Evolutionary conservation across 2,797 vertebrate species (phyloP).

Genomic region (Novumbra hubbsi): DNA sequence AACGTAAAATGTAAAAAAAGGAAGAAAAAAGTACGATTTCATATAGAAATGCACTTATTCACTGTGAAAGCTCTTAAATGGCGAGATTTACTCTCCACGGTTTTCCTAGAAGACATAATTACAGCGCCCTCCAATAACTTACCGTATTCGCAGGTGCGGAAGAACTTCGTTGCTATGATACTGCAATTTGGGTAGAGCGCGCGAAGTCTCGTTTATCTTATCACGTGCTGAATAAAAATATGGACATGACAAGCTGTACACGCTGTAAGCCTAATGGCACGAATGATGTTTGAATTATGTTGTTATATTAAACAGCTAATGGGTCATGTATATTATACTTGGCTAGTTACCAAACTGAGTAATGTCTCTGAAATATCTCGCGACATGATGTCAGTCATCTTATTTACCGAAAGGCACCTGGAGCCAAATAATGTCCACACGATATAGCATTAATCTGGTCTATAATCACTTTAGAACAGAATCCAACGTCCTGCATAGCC

Average conservation of each 20-base stretch:
- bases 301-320: too few relatives aligned
- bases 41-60: background rate
- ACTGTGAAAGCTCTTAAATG: background rate
- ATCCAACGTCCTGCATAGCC: constrained; percentile 11
- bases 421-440: background rate
- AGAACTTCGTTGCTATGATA: constrained; percentile 33
- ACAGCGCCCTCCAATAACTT: background rate
- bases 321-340: background rate
- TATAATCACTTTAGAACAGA: background rate
- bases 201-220: constrained; percentile 14
- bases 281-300: too few relatives aligned
- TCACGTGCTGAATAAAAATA: constrained; percentile 3
- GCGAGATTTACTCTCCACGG: background rate
- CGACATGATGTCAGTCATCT: background rate
- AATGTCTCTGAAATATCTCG: background rate
- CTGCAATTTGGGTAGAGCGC: constrained; percentile 16
- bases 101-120: background rate
- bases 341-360: background rate
- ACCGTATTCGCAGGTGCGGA: constrained; percentile 16
- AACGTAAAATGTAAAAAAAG: background rate
- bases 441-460: background rate
- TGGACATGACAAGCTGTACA: background rate
- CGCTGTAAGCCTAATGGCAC: background rate
- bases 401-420: too few relatives aligned
- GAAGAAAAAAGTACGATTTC: background rate